Base-by-base conservation (phyloP, 2,113 vertebrate species). In the Entelurus aequoreus region DNA sequence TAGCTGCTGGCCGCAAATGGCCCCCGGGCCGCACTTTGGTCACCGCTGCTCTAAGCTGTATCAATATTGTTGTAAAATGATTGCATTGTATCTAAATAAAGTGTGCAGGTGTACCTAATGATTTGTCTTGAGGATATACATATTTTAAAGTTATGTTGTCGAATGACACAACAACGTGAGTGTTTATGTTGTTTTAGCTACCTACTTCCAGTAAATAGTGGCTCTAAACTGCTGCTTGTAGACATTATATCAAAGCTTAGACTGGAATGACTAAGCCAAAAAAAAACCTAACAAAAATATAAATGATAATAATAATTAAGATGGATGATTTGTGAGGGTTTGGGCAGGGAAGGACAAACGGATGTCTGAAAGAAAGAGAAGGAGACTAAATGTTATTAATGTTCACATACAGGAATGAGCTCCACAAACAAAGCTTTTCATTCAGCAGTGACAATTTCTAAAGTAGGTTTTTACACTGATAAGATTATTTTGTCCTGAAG, bases 401-500 rank as follows among this genome's bases (percentile, higher is more conserved):
- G 53, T 13, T 66, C 60, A 69, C 49, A 12, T 14, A 51, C 54
- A 53, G 36, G 28, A 19, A 48, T 57, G n/a, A 19, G 54, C 15
- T 56, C 38, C 37, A 75, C 67, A 84, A 83, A 85, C 83, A 82
- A 6, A n/a, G 64, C 59, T 84, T 77, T 83, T 66, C 63, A 78
- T 80, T 76, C 76, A 79, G 71, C 49, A 15, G 54, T 16, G 11
- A 77, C 66, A 70, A 87, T 88, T 88, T 88, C 74, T 75, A 81
- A 69, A 68, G 58, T 67, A 56, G 72, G 73, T 86, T 85, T 85
- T 73, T 77, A 65, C 49, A 75, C 65, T 59, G 86, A 91, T 89
- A 89, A 88, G 86, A 85, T 90, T 87, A 79, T 72, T 83, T 79
- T 56, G 42, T 62, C 51, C 70, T 88, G 74, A 88, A 71, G 72